phyloP scores from a whole-genome alignment of 2,797 vertebrate genomes.

The Falco novaeseelandiae region DNA sequence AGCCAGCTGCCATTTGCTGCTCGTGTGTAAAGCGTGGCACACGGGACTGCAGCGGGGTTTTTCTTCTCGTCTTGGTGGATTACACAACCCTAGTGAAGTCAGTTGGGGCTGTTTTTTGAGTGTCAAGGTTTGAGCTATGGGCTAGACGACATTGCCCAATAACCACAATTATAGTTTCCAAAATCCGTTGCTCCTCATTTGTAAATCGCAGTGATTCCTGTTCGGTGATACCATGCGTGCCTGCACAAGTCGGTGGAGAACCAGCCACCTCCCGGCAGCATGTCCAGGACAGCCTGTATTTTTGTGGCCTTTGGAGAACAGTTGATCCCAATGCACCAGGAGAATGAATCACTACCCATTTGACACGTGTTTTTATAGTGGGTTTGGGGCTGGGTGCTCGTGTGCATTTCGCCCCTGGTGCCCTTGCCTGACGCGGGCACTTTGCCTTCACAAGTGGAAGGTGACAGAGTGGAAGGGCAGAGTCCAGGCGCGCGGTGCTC shows the following conservation, averaged over 20 bases:
- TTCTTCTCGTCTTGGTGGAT: constrained; percentile 18
- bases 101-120: neutral
- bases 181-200: constrained; percentile 72
- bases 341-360: neutral
- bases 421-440: accelerated
- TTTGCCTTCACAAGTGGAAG: neutral
- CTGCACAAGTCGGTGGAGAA: neutral
- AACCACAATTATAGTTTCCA: constrained; percentile 69
- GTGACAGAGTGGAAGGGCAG: neutral
- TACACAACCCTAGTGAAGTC: constrained; percentile 67
- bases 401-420: accelerated
- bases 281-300: neutral
- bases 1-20: neutral
- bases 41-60: neutral
- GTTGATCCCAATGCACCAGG: neutral
- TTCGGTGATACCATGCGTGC: neutral
- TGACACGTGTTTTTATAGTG: neutral
- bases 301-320: neutral
- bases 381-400: neutral
- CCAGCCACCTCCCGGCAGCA: neutral
- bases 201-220: constrained; percentile 64
- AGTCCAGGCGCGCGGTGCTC: accelerated
- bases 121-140: constrained; percentile 72
- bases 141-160: constrained; percentile 70
- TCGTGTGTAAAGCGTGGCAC: constrained; percentile 5